Percentiles rank a stretch among this genome's conserved stretches.
Evolutionary conservation across 2,797 vertebrate species (phyloP).

Genomic region (Buphagus erythrorhynchus): DNA sequence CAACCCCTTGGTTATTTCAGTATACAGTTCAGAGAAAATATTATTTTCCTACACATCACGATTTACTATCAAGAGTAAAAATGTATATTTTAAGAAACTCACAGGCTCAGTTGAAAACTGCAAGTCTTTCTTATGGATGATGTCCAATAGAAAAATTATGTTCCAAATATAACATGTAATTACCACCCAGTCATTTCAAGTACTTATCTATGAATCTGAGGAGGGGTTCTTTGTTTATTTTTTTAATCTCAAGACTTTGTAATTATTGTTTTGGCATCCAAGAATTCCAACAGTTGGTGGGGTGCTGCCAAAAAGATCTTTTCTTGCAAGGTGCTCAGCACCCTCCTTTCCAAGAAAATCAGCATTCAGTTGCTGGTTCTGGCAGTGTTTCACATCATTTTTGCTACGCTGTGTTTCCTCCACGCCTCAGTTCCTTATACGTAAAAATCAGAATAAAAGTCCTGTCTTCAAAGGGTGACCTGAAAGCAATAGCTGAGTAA

Average conservation of each 20-base stretch:
- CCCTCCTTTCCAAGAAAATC: constrained; percentile 55
- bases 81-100: background rate
- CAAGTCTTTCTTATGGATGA: constrained; percentile 17
- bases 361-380: background rate
- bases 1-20: background rate
- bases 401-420: background rate
- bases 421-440: background rate
- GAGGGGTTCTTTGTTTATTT: constrained; percentile 66
- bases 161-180: constrained; percentile 60
- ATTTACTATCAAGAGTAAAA: background rate
- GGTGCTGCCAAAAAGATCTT: constrained; percentile 23
- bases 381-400: background rate
- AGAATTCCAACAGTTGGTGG: constrained; percentile 4
- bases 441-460: constrained; percentile 26
- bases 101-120: background rate
- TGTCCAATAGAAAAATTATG: constrained; percentile 27
- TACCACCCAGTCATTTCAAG: constrained; percentile 48
- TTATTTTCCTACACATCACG: background rate
- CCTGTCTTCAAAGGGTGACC: background rate
- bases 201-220: constrained; percentile 63
- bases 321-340: constrained; percentile 49
- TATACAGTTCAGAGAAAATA: background rate
- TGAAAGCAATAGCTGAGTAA: background rate
- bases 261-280: constrained; percentile 66
- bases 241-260: constrained; percentile 51